These are phyloP conservation scores for Chaetodon trifascialis DNA, from an alignment of 2,113 vertebrate species.

Conservation along the genomic window DNA sequence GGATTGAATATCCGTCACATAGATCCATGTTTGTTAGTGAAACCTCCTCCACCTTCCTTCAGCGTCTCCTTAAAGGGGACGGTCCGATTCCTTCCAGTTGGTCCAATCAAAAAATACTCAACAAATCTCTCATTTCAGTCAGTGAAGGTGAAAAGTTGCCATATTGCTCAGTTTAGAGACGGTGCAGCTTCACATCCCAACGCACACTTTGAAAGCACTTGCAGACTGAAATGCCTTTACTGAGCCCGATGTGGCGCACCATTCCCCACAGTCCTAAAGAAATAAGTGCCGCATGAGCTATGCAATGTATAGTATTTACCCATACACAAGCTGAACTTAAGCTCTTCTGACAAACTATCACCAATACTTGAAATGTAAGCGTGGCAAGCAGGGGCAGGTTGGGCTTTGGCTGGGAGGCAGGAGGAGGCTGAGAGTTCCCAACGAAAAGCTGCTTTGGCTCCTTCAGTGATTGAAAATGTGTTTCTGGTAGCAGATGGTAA, in stretches of 20 bases:
- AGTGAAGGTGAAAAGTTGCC: constrained; percentile 73
- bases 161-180: constrained; percentile 76
- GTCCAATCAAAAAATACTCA: background rate
- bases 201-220: constrained; percentile 91
- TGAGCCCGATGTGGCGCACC: constrained; percentile 84
- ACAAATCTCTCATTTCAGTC: constrained; percentile 38
- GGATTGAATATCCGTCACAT: background rate
- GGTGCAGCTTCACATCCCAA: constrained; percentile 84
- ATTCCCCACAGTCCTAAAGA: constrained; percentile 78
- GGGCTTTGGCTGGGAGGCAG: background rate
- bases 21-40: background rate
- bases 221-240: constrained; percentile 91
- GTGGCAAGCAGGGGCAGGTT: constrained; percentile 7
- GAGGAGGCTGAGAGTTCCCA: background rate
- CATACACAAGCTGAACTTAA: constrained; percentile 86
- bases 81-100: constrained; percentile 1
- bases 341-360: constrained; percentile 84
- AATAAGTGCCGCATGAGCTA: constrained; percentile 94
- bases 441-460: background rate
- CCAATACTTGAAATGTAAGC: constrained; percentile 95
- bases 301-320: constrained; percentile 95
- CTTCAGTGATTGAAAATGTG: background rate
- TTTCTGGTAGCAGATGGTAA: background rate
- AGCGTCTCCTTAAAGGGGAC: background rate
- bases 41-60: background rate